A percentile compares a stretch with the other conserved stretches of the same genome.
These are phyloP conservation scores for Melopsittacus undulatus DNA, from an alignment of 2,797 vertebrate genomes.

Conservation along the genomic window DNA sequence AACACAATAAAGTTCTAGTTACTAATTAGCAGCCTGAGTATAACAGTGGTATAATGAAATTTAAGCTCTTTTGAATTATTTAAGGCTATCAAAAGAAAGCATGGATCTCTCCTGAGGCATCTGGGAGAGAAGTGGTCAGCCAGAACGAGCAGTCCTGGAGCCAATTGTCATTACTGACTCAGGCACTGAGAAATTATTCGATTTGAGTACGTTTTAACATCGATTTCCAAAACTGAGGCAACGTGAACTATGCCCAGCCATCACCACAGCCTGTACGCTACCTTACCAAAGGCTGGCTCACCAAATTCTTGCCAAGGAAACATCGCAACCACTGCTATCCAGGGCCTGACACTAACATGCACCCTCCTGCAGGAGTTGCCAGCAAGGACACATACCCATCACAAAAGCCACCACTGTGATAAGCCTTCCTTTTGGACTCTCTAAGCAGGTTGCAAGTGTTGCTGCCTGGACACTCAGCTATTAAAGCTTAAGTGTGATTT, in stretches of 20 bases:
- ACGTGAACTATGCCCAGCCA: fast-evolving
- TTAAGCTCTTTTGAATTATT: background rate
- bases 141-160: background rate
- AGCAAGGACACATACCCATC: fast-evolving
- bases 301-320: background rate
- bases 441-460: fast-evolving
- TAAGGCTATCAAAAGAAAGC: background rate
- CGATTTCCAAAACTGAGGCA: background rate
- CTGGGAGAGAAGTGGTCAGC: background rate
- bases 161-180: background rate
- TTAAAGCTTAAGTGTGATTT: background rate
- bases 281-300: background rate
- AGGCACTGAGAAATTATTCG: background rate
- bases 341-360: fast-evolving
- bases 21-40: background rate
- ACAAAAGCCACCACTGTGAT: fast-evolving
- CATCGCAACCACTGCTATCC: fast-evolving
- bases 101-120: background rate
- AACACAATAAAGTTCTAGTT: background rate
- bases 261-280: background rate
- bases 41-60: background rate
- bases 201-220: background rate
- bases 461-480: fast-evolving
- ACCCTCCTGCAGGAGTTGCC: background rate
- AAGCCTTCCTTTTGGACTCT: background rate